Percentiles rank a stretch among this genome's conserved stretches.
Evolutionary conservation across 2,113 vertebrate genomes (phyloP).

Genomic region (Megaptera novaeangliae): DNA sequence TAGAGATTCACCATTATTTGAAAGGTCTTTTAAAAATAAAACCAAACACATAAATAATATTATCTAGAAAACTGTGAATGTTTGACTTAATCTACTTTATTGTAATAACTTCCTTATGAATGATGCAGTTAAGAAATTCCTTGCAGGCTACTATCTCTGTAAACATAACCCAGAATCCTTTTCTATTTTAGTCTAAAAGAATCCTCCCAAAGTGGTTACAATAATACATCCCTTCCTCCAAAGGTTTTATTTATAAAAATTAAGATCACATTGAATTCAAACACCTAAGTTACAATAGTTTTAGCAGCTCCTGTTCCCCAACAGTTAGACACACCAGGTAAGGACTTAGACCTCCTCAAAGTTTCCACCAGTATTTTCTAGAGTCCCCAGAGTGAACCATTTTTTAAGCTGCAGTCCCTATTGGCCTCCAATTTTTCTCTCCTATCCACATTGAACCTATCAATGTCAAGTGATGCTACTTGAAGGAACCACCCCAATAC

Average conservation of each 20-base stretch:
- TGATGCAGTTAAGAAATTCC: neutral
- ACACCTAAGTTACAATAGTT: neutral
- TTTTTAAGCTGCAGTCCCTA: neutral
- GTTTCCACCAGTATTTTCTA: neutral
- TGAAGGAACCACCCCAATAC: neutral
- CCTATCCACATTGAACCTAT: neutral
- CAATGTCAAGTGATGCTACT: neutral
- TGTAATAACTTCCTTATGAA: neutral
- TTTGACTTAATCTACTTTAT: neutral
- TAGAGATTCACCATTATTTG: neutral
- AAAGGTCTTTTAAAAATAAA: conserved; percentile 1
- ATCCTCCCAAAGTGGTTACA: neutral
- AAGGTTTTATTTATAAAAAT: neutral
- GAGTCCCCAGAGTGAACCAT: neutral
- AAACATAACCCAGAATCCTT: neutral
- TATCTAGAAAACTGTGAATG: neutral
- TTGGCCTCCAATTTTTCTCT: neutral
- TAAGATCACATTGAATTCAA: neutral
- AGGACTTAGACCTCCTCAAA: neutral
- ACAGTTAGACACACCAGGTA: neutral
- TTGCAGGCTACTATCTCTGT: neutral
- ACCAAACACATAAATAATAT: neutral
- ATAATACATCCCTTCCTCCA: neutral
- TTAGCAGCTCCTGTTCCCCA: neutral
- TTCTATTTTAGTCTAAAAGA: neutral